These are phyloP conservation scores for Aelia acuminata DNA, from an alignment of 2,888 invertebrate genomes.

Conservation along the genomic window DNA sequence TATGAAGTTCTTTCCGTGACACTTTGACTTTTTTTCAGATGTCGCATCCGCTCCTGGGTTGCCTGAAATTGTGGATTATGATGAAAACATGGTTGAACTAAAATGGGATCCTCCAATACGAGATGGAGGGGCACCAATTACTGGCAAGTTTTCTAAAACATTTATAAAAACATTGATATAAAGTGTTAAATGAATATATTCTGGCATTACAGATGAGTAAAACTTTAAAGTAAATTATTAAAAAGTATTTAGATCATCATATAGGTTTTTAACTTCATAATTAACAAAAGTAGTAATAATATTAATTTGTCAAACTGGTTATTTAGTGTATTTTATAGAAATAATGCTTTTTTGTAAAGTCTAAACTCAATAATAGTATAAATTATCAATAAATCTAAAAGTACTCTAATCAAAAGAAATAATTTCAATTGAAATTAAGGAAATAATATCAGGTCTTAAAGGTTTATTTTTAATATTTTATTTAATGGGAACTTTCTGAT, in stretches of 20 bases:
- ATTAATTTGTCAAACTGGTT: no score
- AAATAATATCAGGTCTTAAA: not conserved
- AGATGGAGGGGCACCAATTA: conserved; percentile 94
- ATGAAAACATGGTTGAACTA: conserved; percentile 89
- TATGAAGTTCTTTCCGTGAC: conserved; percentile 14
- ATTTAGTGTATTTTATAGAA: no score
- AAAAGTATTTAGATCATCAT: no score
- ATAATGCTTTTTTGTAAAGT: not conserved
- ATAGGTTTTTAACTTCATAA: no score
- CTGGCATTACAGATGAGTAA: not conserved
- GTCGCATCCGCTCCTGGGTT: conserved; percentile 89
- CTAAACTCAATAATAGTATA: not conserved
- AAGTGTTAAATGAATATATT: not conserved
- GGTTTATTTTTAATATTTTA: not conserved
- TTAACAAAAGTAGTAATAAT: no score
- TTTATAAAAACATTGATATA: no score
- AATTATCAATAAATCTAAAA: not conserved
- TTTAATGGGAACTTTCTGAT: not conserved
- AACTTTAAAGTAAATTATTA: not conserved
- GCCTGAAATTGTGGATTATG: conserved; percentile 91
- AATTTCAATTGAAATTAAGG: not conserved
- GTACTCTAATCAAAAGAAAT: not conserved
- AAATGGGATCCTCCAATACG: conserved; percentile 92
- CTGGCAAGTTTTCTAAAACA: conserved; percentile 70
- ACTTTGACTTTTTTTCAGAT: conserved; percentile 70